Evolutionary conservation across 2,797 vertebrate genomes (phyloP).

Genomic region (Danio tinwini): DNA sequence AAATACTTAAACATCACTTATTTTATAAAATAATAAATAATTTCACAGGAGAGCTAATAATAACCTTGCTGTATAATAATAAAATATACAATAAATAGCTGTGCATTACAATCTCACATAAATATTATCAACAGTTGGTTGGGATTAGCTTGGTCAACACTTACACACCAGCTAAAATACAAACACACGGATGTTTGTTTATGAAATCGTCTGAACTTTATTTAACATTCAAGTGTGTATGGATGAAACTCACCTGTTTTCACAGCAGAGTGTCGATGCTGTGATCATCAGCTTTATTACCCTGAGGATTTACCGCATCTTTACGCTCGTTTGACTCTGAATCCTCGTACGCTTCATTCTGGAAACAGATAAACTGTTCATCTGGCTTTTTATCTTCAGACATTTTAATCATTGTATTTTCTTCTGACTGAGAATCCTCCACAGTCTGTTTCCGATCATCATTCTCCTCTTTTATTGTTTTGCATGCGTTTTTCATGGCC

Average conservation of each 20-base stretch:
- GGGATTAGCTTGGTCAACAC: neutral
- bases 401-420: neutral
- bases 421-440: neutral
- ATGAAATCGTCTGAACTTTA: neutral
- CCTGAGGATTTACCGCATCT: neutral
- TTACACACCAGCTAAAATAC: neutral
- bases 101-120: neutral
- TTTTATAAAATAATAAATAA: too few species aligned
- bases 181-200: slow-evolving; percentile 22
- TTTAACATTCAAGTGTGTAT: neutral
- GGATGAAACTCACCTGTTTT: neutral
- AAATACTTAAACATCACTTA: too few species aligned
- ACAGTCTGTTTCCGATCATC: neutral
- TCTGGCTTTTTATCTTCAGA: neutral
- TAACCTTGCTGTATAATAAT: too few species aligned
- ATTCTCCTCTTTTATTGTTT: neutral
- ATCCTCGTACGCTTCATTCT: slow-evolving; percentile 68
- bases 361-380: slow-evolving; percentile 42
- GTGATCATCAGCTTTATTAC: neutral
- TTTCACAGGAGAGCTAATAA: too few species aligned
- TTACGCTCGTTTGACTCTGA: slow-evolving; percentile 45
- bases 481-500: neutral
- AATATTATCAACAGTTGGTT: neutral
- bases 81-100: too few species aligned
- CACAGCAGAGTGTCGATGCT: slow-evolving; percentile 37